Evolutionary conservation across 2,113 vertebrate species (phyloP), one percentile per base, ranked within the genome.

Genomic region (Caretta caretta): DNA sequence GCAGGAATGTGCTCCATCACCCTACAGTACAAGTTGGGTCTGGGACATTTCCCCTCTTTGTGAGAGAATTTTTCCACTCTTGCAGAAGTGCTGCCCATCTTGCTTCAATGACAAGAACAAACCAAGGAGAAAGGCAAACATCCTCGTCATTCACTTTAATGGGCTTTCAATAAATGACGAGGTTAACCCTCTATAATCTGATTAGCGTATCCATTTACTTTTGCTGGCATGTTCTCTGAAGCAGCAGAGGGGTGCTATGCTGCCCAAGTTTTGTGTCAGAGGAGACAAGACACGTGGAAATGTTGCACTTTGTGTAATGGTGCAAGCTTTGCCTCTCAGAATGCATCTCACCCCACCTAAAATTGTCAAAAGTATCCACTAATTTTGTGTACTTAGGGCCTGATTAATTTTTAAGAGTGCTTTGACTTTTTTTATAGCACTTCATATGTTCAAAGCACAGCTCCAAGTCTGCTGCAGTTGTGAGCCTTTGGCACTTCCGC

Each of bases 1-100:
- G 8, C 89, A 46, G 20, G 25, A 49, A 38, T 19, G 46, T 81
- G 72, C 69, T 1, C 62, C 79, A 80, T 53, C 54, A 87, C 48
- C 48, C 62, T 31, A 48, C 80, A 82, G 56, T 81, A 48, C 62
- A 90, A 50, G 56, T 0, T 0, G 0, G 0, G 84, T 54, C 79
- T 90, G 59, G 59, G 35, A 76, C 75, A 31, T 65, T 35, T 42
- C 48, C 80, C 19, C 35, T 8, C 38, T n/a, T 87, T 75, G 50
- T n/a, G 80, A 89, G 57, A 89, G 27, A 72, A 84, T 65, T 82
- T 94, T 14, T 82, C 51, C 31, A 79, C 88, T 92, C 81, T 56
- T 89, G 90, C 79, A 12, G 19, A 72, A 72, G 59, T 75, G 79
- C 59, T 84, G 54, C 54, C 94, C 80, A 65, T 93, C 88, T 90